Evolutionary conservation across 2,113 vertebrate species (phyloP).

Genomic region (Pipra filicauda): DNA sequence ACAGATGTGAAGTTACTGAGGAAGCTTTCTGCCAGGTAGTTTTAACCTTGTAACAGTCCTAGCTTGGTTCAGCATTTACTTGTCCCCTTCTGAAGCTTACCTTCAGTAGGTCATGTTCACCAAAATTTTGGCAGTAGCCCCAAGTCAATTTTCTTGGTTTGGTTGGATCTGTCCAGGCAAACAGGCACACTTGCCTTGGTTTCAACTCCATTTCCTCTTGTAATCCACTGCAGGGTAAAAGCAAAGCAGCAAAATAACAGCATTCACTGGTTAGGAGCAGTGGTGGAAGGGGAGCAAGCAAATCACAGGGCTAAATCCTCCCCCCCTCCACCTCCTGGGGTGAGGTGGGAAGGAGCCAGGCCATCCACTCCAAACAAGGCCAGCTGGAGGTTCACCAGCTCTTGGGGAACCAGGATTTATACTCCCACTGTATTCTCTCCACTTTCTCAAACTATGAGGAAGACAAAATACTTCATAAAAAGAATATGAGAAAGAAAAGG

Average conservation of each 20-base stretch:
- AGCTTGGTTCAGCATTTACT: not conserved
- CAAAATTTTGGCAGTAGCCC: slow-evolving; percentile 77
- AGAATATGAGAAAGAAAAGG: not conserved
- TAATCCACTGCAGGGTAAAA: slow-evolving; percentile 73
- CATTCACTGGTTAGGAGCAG: not conserved
- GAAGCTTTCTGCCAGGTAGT: not conserved
- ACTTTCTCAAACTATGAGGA: not conserved
- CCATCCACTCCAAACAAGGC: not conserved
- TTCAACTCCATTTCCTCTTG: slow-evolving; percentile 70
- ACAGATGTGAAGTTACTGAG: not conserved
- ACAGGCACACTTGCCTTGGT: slow-evolving; percentile 81
- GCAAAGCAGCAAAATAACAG: not conserved
- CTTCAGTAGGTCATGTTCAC: slow-evolving; percentile 89
- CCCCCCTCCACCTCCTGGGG: not conserved
- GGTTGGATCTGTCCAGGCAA: slow-evolving; percentile 91
- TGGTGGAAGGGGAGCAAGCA: not conserved
- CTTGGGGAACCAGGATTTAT: not conserved
- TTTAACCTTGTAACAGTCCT: not conserved
- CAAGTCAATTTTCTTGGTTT: slow-evolving; percentile 81
- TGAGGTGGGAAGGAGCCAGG: not conserved
- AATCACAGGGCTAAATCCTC: rapidly evolving
- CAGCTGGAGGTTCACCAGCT: not conserved
- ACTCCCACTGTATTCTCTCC: not conserved
- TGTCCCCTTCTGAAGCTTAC: slow-evolving; percentile 52
- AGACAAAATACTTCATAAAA: not conserved